phyloP scores from a whole-genome alignment of 2,113 vertebrate genomes.

The Isichthys henryi region DNA sequence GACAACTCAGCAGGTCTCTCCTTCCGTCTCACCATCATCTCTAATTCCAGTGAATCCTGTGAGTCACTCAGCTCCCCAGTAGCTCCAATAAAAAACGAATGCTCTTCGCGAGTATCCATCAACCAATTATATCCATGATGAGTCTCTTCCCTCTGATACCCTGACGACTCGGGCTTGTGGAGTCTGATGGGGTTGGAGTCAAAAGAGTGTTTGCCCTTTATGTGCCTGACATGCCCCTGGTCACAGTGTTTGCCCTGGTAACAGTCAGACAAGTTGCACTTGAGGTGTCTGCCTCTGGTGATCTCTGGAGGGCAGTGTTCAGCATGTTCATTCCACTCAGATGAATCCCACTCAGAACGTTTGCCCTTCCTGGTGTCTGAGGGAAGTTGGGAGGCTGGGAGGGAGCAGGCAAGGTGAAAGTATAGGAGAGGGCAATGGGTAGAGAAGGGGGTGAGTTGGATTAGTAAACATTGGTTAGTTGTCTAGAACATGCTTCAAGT shows the following conservation, averaged over 20 bases:
- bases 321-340: not conserved
- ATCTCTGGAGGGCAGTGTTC: not conserved
- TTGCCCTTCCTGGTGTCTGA: slow-evolving; percentile 18
- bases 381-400: slow-evolving; percentile 37
- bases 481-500: slow-evolving; percentile 3
- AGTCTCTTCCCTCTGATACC: not conserved
- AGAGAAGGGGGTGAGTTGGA: slow-evolving; percentile 34
- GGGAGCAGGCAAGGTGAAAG: slow-evolving; percentile 4
- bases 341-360: not conserved
- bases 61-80: not conserved
- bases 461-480: slow-evolving; percentile 46
- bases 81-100: not conserved
- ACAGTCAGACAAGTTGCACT: not conserved
- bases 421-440: slow-evolving; percentile 32
- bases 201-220: slow-evolving; percentile 37
- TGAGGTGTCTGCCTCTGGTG: slow-evolving; percentile 11
- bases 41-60: not conserved
- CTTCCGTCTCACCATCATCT: slow-evolving; percentile 44
- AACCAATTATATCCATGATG: not conserved
- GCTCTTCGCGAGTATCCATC: not conserved
- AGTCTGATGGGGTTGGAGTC: slow-evolving; percentile 60
- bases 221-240: slow-evolving; percentile 37
- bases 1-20: slow-evolving; percentile 54
- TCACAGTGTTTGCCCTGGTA: slow-evolving; percentile 37
- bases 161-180: slow-evolving; percentile 39